Evolutionary conservation across 1,140 invertebrate genomes (phyloP), one percentile per base, ranked within the genome.

Genomic region (Apolygus lucorum): DNA sequence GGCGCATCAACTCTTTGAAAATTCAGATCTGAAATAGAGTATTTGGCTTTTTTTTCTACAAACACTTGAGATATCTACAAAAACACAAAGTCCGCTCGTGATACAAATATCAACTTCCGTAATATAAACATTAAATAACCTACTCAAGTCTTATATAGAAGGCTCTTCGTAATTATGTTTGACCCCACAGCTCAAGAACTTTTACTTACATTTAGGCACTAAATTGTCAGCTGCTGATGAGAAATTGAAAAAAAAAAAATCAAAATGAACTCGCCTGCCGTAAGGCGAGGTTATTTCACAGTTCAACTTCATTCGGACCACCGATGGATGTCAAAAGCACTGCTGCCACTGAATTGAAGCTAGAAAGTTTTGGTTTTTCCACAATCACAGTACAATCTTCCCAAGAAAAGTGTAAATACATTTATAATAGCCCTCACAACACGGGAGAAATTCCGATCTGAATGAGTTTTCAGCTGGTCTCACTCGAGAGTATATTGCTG

Each of bases 91-190:
- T 17, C 8, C 8, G 17, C 34, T 11, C 17, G 8, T 49, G 34
- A 8, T 17, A 17, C 34, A 17, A 49, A 8, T 8, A 8, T 17
- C 34, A 49, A 49, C 8, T 49, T 8, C 34, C 8, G 17, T 49
- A 17, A 49, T 11, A 49, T 17, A 49, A 8, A 49, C 22, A 59
- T 59, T 59, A n/a, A n/a, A n/a, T n/a, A 59, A 59, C 54, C 11
- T 59, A 59, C 22, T 59, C 54, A 59, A 59, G 54, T 59, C 54
- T 59, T 59, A 59, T 59, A 11, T 17, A 11, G 4, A 59, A 59
- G 54, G 54, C 54, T 59, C 22, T 14, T 59, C 22, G 22, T 22
- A 59, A 24, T 59, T 4, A 17, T 59, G 22, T 8, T 59, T 59
- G 22, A 11, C 4, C 54, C 54, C 54, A 59, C 11, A 59, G 54